Base-by-base conservation (phyloP, 2,113 vertebrate species). In the Hippocampus mohnikei region DNA sequence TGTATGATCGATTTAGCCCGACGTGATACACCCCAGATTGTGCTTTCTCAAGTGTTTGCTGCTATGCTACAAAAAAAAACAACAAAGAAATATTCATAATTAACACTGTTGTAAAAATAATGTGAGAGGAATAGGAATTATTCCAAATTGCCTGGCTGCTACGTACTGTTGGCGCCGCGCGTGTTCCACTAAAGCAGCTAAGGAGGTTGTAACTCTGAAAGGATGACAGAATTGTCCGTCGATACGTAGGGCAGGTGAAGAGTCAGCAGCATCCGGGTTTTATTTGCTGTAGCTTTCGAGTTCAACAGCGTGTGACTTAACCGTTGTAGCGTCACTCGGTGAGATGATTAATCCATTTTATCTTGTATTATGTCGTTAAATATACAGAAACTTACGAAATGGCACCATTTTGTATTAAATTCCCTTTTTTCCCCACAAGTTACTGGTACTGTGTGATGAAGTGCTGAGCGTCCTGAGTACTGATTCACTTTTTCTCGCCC, bases 151-250 rank as follows among this genome's bases (percentile, higher is more conserved):
- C 48, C 48, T 20, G 48, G 48, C 48, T 50, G 48, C 48, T 50
- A 12, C 8, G 44, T 15, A 46, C 12, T 15, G 12, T 4, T 46
- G 44, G 15, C 3, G 3, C 18, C 48, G 2, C 18, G 16, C 20
- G 48, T 48, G 44, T 46, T 46, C 44, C 13, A 15, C 44, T n/a
- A 46, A 52, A 52, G 20, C 50, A 52, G 20, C 6, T 21, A 52
- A 52, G 20, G 21, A 3, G 50, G 50, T 13, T 21, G 2, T 52
- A 7, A 69, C 69, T 72, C 66, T 76, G 78, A 73, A 72, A 29
- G 41, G 25, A 41, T 2, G 5, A 27, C 46, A 12, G 46, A 63
- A 55, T 48, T 12, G 40, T 25, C 33, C 56, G 37, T 59, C 59
- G 56, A 52, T n/a, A 2, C 41, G 1, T 52, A 20, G 29, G 29